phyloP scores from a whole-genome alignment of 2,113 vertebrate species.

The Ptilonorhynchus violaceus region DNA sequence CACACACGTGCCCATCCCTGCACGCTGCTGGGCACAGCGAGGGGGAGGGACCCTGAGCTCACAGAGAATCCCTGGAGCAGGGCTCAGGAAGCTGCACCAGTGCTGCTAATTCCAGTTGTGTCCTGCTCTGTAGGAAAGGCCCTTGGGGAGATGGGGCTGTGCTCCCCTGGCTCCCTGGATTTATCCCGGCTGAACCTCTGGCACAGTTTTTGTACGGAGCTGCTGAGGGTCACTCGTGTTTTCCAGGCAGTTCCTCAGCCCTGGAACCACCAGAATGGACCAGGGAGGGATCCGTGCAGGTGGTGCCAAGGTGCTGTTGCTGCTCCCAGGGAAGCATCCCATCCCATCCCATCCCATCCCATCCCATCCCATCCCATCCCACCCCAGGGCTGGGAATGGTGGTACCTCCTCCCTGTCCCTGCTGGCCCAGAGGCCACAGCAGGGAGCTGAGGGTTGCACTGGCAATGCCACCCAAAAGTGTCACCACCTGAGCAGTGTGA shows the following conservation, averaged over 20 bases:
- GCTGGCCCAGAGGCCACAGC: not conserved
- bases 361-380: too few species aligned
- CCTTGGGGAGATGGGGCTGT: not conserved
- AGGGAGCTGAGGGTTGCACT: accelerated
- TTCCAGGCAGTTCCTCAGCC: not conserved
- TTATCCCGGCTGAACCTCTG: not conserved
- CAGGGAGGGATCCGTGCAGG: not conserved
- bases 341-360: too few species aligned
- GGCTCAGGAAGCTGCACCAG: not conserved
- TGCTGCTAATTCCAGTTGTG: not conserved
- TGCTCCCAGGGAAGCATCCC: not conserved
- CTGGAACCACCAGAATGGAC: too few species aligned
- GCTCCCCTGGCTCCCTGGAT: not conserved
- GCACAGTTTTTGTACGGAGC: not conserved
- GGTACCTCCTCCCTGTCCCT: accelerated
- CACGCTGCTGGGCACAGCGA: not conserved
- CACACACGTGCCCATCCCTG: not conserved
- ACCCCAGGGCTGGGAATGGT: not conserved
- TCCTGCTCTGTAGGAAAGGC: not conserved
- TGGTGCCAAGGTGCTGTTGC: not conserved
- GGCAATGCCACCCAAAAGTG: not conserved
- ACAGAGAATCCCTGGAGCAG: not conserved
- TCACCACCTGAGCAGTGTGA: not conserved
- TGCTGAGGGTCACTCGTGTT: not conserved
- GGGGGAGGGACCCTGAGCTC: not conserved